Conservation (phyloP, 2,888 invertebrate species). For the Diarsia dahlii region DNA sequence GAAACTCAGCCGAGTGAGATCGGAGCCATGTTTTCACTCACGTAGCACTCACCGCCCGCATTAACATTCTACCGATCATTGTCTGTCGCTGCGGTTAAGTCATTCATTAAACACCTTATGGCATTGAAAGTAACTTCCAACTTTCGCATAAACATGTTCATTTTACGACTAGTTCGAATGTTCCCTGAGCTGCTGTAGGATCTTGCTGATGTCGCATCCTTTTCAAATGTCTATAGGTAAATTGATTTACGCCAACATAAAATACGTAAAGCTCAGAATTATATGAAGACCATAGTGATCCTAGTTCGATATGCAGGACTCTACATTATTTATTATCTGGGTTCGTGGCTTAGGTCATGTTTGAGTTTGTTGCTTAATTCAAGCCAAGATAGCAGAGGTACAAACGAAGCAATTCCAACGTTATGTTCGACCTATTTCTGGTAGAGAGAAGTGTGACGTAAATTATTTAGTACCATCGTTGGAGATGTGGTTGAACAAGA, state of each 20-base stretch:
- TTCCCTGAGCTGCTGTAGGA: slow-evolving; percentile 14
- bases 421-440: slow-evolving; percentile 9
- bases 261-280: slow-evolving; percentile 28
- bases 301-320: slow-evolving; percentile 10
- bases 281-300: slow-evolving; percentile 24
- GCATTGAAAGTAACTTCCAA: slow-evolving; percentile 62
- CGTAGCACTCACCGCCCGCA: slow-evolving; percentile 65
- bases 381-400: background rate
- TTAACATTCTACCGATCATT: slow-evolving; percentile 70
- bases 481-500: slow-evolving; percentile 33
- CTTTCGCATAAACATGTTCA: slow-evolving; percentile 52
- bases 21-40: slow-evolving; percentile 70
- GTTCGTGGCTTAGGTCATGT: background rate
- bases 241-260: slow-evolving; percentile 28
- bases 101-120: slow-evolving; percentile 72
- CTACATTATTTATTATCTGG: background rate
- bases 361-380: background rate
- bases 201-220: slow-evolving; percentile 22
- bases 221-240: slow-evolving; percentile 14
- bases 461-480: slow-evolving; percentile 13
- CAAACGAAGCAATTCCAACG: background rate
- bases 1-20: slow-evolving; percentile 72
- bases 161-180: slow-evolving; percentile 8
- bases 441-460: slow-evolving; percentile 5
- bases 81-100: slow-evolving; percentile 65